phyloP scores from a whole-genome alignment of 2,888 invertebrate species.

The Ctenicera cuprea region DNA sequence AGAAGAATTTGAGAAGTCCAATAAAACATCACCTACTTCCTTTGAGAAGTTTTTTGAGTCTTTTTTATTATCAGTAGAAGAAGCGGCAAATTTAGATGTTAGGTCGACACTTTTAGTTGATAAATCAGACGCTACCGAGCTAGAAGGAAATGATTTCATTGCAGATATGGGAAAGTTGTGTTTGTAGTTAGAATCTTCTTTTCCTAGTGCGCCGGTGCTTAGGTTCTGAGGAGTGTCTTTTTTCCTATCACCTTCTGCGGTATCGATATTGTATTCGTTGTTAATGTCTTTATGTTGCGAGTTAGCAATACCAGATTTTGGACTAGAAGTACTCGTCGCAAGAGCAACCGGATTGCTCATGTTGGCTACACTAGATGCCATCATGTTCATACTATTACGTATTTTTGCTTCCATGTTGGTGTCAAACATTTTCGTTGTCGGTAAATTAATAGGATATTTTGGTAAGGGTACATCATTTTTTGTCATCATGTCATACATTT shows the following conservation, averaged over 20 bases:
- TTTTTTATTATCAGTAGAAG: conserved; percentile 68
- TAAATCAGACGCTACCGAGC: conserved; percentile 58
- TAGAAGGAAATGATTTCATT: conserved; percentile 62
- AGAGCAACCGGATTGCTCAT: conserved; percentile 46
- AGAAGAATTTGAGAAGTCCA: conserved; percentile 77
- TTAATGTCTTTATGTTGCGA: conserved; percentile 35
- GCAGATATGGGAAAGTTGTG: conserved; percentile 62
- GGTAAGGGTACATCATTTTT: conserved; percentile 62
- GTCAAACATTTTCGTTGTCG: conserved; percentile 66
- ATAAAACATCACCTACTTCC: conserved; percentile 77
- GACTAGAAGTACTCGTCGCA: conserved; percentile 47
- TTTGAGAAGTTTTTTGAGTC: conserved; percentile 60
- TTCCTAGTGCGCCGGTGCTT: conserved; percentile 58
- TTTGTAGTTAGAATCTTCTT: conserved; percentile 64
- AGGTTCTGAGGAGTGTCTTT: conserved; percentile 64
- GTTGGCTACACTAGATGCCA: conserved; percentile 43
- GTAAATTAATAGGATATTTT: conserved; percentile 67
- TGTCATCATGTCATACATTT: conserved; percentile 67
- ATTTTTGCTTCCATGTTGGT: conserved; percentile 68
- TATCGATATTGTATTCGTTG: conserved; percentile 46
- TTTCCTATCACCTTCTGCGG: conserved; percentile 61
- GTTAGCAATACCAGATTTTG: conserved; percentile 45
- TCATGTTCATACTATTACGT: conserved; percentile 65
- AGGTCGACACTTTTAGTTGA: conserved; percentile 71
- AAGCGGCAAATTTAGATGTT: conserved; percentile 72